Evolutionary conservation across 1,140 invertebrate genomes (phyloP), one percentile per base, ranked within the genome.

Genomic region (Psilanteris sp.): DNA sequence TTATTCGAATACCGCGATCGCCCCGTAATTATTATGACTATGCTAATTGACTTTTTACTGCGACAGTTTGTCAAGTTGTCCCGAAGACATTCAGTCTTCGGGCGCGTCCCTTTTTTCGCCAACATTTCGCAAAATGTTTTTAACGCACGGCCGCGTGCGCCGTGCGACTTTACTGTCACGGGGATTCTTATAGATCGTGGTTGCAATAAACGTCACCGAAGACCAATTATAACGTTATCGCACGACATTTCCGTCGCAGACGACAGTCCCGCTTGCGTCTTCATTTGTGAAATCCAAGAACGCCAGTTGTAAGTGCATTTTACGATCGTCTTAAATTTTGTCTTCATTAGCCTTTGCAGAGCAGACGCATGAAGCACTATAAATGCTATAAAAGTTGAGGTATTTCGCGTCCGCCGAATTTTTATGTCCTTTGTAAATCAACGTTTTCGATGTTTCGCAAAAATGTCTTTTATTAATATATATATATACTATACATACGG

Each of bases 311-410:
- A 62, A 64, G 50, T 72, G 68, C 68, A 64, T 14, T 72, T 72
- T 72, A 72, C 50, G 68, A 72, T 24, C 32, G 50, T 8, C 34
- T 57, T 50, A 72, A 72, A 64, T 64, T 41, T 39, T 11, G 50
- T 34, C 57, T 64, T 37, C 29, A 29, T 59, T 50, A 52, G 34
- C 7, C 37, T 20, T 16, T n/a, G 44, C 41, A 36, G 37, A 22
- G 31, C 24, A 6, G 36, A 29, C 18, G 29, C 41, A 14, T 5
- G 22, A 24, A 27, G 4, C 24, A 27, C 24, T 50, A 64, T 39
- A 50, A 64, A 41, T 13, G 37, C 37, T 46, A 54, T 44, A 48
- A 32, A 48, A 13, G 2, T 20, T 67, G 24, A 43, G 27, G 54
- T 52, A 66, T 34, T 32, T 7, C 9, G 4, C 20, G 7, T 29